phyloP scores from a whole-genome alignment of 1,140 invertebrate species.

The Cherax destructor region DNA sequence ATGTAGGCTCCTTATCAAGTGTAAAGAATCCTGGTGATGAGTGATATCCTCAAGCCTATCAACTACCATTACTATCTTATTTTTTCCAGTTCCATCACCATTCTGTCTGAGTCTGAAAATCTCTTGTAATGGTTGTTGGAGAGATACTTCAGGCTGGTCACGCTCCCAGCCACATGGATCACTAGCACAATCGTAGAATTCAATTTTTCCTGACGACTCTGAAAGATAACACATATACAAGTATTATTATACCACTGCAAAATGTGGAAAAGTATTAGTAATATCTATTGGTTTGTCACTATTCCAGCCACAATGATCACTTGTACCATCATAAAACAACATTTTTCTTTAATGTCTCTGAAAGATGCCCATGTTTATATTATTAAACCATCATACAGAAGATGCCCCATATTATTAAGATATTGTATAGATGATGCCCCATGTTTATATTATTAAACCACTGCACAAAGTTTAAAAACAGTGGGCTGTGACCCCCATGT shows the following conservation, averaged over 20 bases:
- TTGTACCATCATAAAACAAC: conserved; percentile 2
- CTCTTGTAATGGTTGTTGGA: background rate
- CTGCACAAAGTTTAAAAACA: no score
- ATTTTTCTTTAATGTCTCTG: conserved; percentile 1
- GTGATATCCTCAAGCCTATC: conserved; percentile 14
- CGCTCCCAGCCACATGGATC: conserved; percentile 27
- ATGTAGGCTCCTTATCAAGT: conserved; percentile 16
- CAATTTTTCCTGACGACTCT: conserved; percentile 3
- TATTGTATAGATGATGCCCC: no score
- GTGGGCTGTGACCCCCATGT: no score
- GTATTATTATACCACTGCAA: background rate
- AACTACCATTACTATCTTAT: background rate
- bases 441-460: no score
- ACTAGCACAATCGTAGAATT: conserved; percentile 6
- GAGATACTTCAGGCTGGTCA: background rate
- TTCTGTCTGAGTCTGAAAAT: background rate
- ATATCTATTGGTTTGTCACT: background rate
- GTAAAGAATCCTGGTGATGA: background rate
- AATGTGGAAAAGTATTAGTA: no score
- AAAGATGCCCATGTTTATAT: background rate
- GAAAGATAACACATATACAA: background rate
- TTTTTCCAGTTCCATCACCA: background rate
- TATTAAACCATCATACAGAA: no score
- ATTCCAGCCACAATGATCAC: conserved; percentile 20
- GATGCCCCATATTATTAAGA: no score